phyloP scores from a whole-genome alignment of 1,140 invertebrate genomes.

The Pseudomyrmex concolor region DNA sequence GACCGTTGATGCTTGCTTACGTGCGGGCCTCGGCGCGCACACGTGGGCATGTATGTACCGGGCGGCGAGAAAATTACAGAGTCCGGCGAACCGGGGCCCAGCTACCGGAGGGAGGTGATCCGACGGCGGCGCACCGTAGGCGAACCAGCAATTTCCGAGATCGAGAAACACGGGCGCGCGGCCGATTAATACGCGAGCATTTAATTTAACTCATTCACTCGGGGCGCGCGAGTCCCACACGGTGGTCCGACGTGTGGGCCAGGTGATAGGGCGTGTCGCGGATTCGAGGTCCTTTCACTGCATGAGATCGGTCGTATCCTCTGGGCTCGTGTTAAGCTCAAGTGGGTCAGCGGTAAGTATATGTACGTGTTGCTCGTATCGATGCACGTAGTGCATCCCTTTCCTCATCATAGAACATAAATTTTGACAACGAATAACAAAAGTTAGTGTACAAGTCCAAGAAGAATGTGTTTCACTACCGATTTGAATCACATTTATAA shows the following conservation, averaged over 20 bases:
- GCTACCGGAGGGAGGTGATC: constrained; percentile 54
- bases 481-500: no score
- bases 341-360: constrained; percentile 26
- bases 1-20: constrained; percentile 13
- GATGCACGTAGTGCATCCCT: no score
- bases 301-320: constrained; percentile 5
- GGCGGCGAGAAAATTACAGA: constrained; percentile 83
- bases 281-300: constrained; percentile 20
- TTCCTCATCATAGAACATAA: no score
- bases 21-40: constrained; percentile 21
- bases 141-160: constrained; percentile 78
- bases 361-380: not conserved
- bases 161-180: constrained; percentile 73
- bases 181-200: constrained; percentile 78
- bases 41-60: constrained; percentile 71
- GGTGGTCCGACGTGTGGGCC: constrained; percentile 65
- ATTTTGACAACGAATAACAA: no score
- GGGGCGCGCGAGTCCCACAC: constrained; percentile 36
- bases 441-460: no score
- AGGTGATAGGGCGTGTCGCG: constrained; percentile 63
- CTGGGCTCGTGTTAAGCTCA: not conserved
- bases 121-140: constrained; percentile 53
- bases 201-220: constrained; percentile 80
- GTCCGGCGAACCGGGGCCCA: constrained; percentile 50
- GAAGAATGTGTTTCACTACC: no score